Base-by-base conservation (phyloP, 2,797 vertebrate genomes). In the Sparidentex hasta region DNA sequence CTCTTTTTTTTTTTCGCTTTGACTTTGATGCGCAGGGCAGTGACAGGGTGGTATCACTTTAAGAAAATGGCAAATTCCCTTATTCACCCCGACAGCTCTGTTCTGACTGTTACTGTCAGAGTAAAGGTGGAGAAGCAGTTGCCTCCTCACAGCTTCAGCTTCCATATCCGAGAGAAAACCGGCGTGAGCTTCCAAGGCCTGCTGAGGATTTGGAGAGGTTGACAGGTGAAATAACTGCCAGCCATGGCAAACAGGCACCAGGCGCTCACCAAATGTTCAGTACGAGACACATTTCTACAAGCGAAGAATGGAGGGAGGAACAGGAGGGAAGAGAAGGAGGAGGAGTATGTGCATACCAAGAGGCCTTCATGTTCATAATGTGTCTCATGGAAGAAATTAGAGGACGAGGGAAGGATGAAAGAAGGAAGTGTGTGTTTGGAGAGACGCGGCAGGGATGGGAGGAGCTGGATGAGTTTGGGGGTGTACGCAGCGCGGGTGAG, bases 181-280 rank as follows among this genome's bases (percentile, higher is more conserved):
- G 76, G 67, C 6, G 21, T 74, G 66, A 12, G 33, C 52, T 54
- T 77, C 66, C 73, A 64, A 64, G 51, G 51, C 87, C 74, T 47
- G 76, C 82, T 75, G 87, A 74, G 85, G 75, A 79, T 82, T 74
- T 85, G 78, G 75, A 74, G 78, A 55, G 76, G 80, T 43, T 65
- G 85, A 82, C 81, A 79, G 85, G 87, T 88, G 87, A 90, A 86
- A 80, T 65, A 82, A 83, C 67, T 85, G 86, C 85, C 88, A 88
- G 78, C 47, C 57, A 65, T 79, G 75, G 88, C 84, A 86, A 82
- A 76, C 62, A 54, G 27, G 52, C 71, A 38, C 66, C 65, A 56
- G 44, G 58, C 76, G 74, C 79, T 52, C 74, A 87, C 87, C 85
- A 90, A 91, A 87, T 86, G 87, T 88, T 92, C 86, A 78, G 65